Percentiles rank a stretch among this genome's conserved stretches.
phyloP scores from a whole-genome alignment of 1,140 invertebrate species.

The Anastrepha obliqua region DNA sequence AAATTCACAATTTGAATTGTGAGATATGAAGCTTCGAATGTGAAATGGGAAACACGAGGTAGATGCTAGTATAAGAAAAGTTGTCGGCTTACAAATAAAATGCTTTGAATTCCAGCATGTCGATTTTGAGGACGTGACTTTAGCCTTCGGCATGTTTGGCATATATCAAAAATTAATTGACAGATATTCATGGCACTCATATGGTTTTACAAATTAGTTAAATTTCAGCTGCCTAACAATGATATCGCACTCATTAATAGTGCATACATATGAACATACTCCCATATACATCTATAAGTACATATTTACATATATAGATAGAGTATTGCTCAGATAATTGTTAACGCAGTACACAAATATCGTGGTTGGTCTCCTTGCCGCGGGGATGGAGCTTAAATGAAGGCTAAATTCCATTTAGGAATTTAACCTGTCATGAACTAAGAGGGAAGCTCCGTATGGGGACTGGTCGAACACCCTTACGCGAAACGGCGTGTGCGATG shows the following conservation, averaged over 20 bases:
- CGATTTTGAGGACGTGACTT: constrained; percentile 54
- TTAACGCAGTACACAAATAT: no score
- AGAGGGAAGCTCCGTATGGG: no score
- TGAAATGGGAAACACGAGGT: not conserved
- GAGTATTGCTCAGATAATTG: no score
- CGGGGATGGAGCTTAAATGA: no score
- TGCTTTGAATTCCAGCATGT: not conserved
- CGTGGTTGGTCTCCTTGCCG: no score
- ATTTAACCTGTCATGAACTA: no score
- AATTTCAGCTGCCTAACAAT: not conserved
- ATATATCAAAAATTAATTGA: constrained; percentile 57
- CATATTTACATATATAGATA: no score
- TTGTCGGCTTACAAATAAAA: not conserved
- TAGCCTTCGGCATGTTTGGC: not conserved
- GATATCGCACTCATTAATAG: not conserved
- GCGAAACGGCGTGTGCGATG: no score
- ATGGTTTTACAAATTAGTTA: constrained; percentile 25
- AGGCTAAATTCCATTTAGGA: no score
- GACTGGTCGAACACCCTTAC: no score
- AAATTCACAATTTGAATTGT: not conserved
- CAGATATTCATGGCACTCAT: not conserved
- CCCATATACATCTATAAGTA: no score
- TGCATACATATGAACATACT: not conserved
- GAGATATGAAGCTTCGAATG: not conserved
- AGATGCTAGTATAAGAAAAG: not conserved